These are phyloP conservation scores for Eulimnadia texana DNA, from an alignment of 1,140 invertebrate species.

Conservation along the genomic window DNA sequence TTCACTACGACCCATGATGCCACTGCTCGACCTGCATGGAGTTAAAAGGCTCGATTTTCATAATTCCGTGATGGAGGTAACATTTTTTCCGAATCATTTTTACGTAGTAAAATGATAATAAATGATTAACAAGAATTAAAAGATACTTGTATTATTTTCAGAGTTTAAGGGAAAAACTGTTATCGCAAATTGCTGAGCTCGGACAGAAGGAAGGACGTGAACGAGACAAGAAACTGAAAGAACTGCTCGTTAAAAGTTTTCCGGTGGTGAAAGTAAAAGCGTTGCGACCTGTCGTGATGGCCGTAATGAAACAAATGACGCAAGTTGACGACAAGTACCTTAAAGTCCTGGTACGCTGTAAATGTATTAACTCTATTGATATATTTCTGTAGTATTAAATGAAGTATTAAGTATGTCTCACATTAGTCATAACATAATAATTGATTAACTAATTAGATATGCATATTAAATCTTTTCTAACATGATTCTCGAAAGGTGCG, in stretches of 20 bases:
- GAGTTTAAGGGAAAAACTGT: conserved; percentile 76
- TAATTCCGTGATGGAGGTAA: conserved; percentile 72
- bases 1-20: conserved; percentile 82
- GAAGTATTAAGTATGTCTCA: no score
- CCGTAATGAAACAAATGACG: conserved; percentile 79
- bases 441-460: background rate
- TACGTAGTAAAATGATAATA: background rate
- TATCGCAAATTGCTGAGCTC: conserved; percentile 75
- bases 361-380: background rate
- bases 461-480: background rate
- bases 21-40: conserved; percentile 83
- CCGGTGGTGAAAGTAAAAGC: conserved; percentile 78
- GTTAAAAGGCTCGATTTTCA: conserved; percentile 86
- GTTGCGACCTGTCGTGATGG: conserved; percentile 90
- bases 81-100: background rate
- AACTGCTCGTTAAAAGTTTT: conserved; percentile 83
- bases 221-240: conserved; percentile 74
- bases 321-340: conserved; percentile 88
- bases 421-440: no score
- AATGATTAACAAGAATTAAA: background rate
- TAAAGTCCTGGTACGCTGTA: conserved; percentile 46
- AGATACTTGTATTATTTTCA: conserved; percentile 23
- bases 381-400: conserved; percentile 12
- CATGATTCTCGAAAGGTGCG: conserved; percentile 35
- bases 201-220: conserved; percentile 58